A percentile compares a stretch with the other conserved stretches of the same genome.
phyloP scores from a whole-genome alignment of 64 coral and sea anemone species.

The Montipora sp. region DNA sequence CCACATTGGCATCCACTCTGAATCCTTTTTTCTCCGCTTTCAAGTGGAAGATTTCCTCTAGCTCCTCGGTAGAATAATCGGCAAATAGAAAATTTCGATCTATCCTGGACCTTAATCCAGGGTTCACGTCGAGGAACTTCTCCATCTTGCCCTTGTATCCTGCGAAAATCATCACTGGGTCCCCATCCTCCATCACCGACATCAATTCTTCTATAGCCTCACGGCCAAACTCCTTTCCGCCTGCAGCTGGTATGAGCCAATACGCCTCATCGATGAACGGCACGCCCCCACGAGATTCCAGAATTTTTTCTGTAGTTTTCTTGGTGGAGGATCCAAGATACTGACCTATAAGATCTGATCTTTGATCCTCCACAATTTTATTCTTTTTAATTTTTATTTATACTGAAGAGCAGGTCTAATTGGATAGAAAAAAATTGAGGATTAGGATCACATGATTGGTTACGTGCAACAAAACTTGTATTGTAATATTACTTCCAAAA shows the following conservation, averaged over 20 bases:
- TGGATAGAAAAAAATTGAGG: no score
- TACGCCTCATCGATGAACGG: conserved; percentile 67
- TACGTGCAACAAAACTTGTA: no score
- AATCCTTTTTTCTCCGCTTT: not conserved
- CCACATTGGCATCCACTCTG: not conserved
- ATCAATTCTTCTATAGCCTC: conserved; percentile 58
- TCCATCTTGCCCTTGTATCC: conserved; percentile 59
- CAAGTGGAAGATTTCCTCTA: conserved; percentile 10
- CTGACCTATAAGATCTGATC: conserved; percentile 36
- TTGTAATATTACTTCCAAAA: no score
- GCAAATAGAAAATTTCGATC: conserved; percentile 20
- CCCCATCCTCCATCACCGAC: conserved; percentile 40
- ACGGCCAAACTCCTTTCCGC: conserved; percentile 47
- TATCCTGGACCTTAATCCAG: conserved; percentile 40
- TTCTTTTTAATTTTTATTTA: conserved; percentile 5
- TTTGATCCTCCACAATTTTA: conserved; percentile 42
- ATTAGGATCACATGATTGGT: no score
- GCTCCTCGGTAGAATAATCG: conserved; percentile 47
- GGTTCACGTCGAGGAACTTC: conserved; percentile 34
- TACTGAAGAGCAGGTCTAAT: conserved; percentile 31
- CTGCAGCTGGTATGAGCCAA: not conserved
- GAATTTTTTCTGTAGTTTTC: conserved; percentile 43
- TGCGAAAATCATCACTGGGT: conserved; percentile 69
- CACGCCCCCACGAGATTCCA: conserved; percentile 11
- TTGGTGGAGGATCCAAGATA: conserved; percentile 31